Conservation (phyloP, 1,140 invertebrate species). For the Psix sp. region DNA sequence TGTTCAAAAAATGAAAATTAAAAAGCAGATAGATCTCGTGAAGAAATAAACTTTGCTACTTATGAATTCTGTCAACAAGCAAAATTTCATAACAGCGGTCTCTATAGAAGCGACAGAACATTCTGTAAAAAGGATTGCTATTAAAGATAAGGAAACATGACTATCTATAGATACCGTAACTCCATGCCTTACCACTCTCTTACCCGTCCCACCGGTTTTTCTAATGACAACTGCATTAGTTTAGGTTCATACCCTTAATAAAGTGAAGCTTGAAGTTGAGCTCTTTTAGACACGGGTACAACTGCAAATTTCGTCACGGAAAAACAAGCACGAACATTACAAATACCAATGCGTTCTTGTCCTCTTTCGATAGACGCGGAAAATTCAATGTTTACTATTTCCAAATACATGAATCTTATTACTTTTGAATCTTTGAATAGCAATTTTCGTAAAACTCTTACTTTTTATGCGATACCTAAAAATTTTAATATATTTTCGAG, state of each 20-base stretch:
- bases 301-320: constrained; percentile 5
- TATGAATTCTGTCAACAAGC: too few relatives aligned
- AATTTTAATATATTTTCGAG: constrained; percentile 1
- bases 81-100: background rate
- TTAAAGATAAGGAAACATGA: too few relatives aligned
- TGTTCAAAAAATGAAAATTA: background rate
- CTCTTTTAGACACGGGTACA: constrained; percentile 12
- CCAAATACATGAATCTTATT: constrained; percentile 1
- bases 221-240: too few relatives aligned
- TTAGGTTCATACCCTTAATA: too few relatives aligned
- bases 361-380: constrained; percentile 5
- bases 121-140: too few relatives aligned
- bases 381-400: constrained; percentile 18
- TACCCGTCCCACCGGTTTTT: too few relatives aligned
- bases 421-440: constrained; percentile 5
- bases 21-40: background rate
- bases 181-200: too few relatives aligned
- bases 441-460: background rate
- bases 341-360: constrained; percentile 9
- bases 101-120: too few relatives aligned
- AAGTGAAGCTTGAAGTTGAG: background rate
- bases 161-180: too few relatives aligned
- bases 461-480: constrained; percentile 3
- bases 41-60: background rate
- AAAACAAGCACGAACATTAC: constrained; percentile 13